Conservation (phyloP, 2,113 vertebrate genomes). For the Catharus bicknelli region DNA sequence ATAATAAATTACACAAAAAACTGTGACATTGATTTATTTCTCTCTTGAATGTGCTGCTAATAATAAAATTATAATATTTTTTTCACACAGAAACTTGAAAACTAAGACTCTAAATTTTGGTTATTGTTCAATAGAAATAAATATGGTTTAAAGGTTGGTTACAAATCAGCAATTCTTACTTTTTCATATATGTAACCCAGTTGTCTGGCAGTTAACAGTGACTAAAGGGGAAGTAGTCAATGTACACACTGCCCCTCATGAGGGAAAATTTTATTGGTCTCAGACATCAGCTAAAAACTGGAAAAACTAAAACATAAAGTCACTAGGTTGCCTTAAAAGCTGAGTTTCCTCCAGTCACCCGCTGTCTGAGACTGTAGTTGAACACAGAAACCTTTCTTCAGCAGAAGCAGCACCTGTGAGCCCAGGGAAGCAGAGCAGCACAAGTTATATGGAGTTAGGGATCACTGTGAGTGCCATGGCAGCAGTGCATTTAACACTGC, state of each 20-base stretch:
- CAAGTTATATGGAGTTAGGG: fast-evolving
- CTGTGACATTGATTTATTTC: not conserved
- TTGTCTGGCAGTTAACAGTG: not conserved
- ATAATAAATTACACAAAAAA: not conserved
- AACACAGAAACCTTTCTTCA: not conserved
- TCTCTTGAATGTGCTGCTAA: not conserved
- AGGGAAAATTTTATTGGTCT: not conserved
- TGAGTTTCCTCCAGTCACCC: not conserved
- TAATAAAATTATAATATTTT: not conserved
- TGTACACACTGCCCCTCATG: not conserved
- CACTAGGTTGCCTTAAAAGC: not conserved
- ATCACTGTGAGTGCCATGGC: fast-evolving
- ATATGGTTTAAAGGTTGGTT: not conserved
- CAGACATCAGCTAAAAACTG: not conserved
- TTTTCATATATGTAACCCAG: not conserved
- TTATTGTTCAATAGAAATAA: not conserved
- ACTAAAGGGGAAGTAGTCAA: not conserved
- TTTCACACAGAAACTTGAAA: not conserved
- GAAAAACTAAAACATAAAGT: not conserved
- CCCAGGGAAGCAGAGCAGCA: not conserved
- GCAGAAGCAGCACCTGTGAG: not conserved
- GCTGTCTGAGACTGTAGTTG: not conserved
- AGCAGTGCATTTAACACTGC: not conserved
- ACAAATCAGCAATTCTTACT: not conserved
- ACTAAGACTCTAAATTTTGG: not conserved